Evolutionary conservation across 2,113 vertebrate species (phyloP), one percentile per base, ranked within the genome.

Genomic region (Lampris megalopsis): DNA sequence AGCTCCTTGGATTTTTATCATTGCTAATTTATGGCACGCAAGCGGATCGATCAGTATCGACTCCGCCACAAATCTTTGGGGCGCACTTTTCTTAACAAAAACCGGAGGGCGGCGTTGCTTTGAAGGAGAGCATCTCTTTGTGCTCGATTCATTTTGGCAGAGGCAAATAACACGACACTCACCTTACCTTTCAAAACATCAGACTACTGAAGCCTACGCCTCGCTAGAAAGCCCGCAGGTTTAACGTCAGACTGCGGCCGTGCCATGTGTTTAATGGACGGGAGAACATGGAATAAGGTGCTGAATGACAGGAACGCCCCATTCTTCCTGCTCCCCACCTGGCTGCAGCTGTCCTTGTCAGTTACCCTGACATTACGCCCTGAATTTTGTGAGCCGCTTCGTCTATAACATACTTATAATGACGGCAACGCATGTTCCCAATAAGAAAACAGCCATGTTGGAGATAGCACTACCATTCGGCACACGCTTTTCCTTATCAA

Each of bases 261-360:
- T 24, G 24, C 24, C 54, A 1, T 63, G 59, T 43, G 9, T 73
- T 58, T 68, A 6, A 59, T 59, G 6, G 9, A 53, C 1, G 50
- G 37, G 35, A 64, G 60, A 79, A 67, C 62, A 80, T 58, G 37
- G 53, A 3, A 37, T 7, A 73, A 62, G 40, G 71, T 47, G 68
- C 53, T 45, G 66, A 50, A 4, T 65, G 63, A 47, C 74, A 87
- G 73, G 83, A 84, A 90, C 83, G 86, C 86, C 88, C 24, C 85
- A 75, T 84, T 82, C 66, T 79, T 65, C 75, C 79, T 65, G 24
- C 24, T 62, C 72, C 78, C 86, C 84, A 91, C 85, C 91, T 92
- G 87, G 65, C 69, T 82, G 86, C 80, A 86, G 84, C 77, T 78
- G 87, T 75, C 79, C 88, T 84, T 83, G 85, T 82, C 78, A 73